phyloP scores from a whole-genome alignment of 2,113 vertebrate species.

The Protobothrops mucrosquamatus region DNA sequence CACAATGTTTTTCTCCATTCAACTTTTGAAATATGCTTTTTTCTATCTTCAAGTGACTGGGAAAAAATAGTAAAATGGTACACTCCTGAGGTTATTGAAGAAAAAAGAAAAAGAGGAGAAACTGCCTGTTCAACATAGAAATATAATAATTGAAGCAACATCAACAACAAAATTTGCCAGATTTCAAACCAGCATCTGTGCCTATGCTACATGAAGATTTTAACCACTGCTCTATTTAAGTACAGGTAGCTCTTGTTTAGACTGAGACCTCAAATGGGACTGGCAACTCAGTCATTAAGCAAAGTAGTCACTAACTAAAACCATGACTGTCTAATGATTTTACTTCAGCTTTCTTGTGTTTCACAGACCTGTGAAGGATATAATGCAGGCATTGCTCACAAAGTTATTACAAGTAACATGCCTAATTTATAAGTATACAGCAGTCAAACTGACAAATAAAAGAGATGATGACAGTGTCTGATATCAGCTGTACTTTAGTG shows the following conservation, averaged over 20 bases:
- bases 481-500: neutral
- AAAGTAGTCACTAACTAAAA: neutral
- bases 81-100: neutral
- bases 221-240: neutral
- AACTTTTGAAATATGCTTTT: neutral
- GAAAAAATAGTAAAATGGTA: neutral
- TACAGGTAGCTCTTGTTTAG: neutral
- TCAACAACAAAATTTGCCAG: neutral
- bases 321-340: neutral
- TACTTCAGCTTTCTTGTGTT: neutral
- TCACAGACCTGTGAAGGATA: neutral
- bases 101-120: neutral
- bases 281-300: neutral
- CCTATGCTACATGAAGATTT: neutral
- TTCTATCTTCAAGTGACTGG: neutral
- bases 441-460: neutral
- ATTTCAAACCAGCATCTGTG: neutral
- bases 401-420: neutral
- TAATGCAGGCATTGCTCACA: neutral
- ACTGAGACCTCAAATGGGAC: neutral
- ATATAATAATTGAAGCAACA: neutral
- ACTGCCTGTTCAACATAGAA: neutral
- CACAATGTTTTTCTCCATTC: neutral
- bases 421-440: neutral
- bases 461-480: neutral